Evolutionary conservation across 2,797 vertebrate species (phyloP), one percentile per base, ranked within the genome.

Genomic region (Antennarius maculatus): DNA sequence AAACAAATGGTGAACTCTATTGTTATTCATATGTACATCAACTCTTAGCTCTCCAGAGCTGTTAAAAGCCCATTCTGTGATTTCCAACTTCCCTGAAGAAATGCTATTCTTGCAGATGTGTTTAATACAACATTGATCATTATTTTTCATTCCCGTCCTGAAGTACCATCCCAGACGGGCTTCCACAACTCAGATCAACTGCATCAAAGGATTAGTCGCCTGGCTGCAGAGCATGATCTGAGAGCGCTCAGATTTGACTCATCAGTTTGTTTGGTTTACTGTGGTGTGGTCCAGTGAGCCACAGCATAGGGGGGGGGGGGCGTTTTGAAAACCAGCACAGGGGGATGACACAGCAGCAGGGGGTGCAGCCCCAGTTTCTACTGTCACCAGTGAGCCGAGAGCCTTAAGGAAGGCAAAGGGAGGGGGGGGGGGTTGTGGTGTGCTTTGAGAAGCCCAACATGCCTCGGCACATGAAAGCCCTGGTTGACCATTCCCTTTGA

Each of bases 401-500:
- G 79, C 80, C 79, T 63, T 71, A 11, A 42, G 86, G 81, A 63
- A 58, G 69, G 69, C 39, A 39, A 31, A 67, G 71, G 68, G 2
- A 15, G 42, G 42, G 28, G 74, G 74, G 71, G 54, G 28, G 74
- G 74, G 71, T 52, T 6, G 66, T 58, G 63, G 50, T 62, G 51
- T 15, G 46, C 79, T 82, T 74, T 69, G 75, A 74, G 77, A 64
- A 68, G 71, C 77, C 75, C 71, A 61, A 81, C 85, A 76, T 80
- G 86, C 86, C 79, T 76, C 57, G 16, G 63, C 85, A 88, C 82
- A 88, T 92, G 82, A 92, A 94, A 92, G 85, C 72, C 76, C 78
- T 91, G 90, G 86, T 92, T 91, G 92, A 82, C 82, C 87, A 93
- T 93, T 93, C 92, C 86, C 87, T 94, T 92, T 93, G 90, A 91